Evolutionary conservation across 2,113 vertebrate genomes (phyloP).

Genomic region (Pavo muticus): DNA sequence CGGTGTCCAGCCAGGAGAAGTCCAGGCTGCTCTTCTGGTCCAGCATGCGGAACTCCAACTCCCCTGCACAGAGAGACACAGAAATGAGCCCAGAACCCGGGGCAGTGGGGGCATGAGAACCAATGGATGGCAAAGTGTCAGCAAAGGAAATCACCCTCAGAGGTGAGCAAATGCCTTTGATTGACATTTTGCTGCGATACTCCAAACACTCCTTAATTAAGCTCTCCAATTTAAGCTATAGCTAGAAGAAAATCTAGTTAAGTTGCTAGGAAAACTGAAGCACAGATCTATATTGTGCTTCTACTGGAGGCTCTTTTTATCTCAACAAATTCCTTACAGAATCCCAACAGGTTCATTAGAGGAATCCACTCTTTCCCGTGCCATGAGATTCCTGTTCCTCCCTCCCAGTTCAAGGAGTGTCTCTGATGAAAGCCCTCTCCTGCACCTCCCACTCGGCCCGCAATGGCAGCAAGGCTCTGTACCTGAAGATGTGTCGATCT

Average conservation of each 20-base stretch:
- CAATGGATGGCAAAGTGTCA: accelerated
- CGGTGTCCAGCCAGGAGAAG: conserved; percentile 69
- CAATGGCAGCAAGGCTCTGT: background rate
- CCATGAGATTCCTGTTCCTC: background rate
- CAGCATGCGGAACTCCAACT: conserved; percentile 55
- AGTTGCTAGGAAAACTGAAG: background rate
- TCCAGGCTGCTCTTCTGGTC: conserved; percentile 72
- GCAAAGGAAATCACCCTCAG: background rate
- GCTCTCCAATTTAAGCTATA: background rate
- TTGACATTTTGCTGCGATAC: background rate
- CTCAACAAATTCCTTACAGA: background rate
- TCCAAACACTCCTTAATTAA: too few species aligned
- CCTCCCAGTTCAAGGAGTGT: background rate
- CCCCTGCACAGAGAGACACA: conserved; percentile 37
- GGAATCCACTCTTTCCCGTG: too few species aligned
- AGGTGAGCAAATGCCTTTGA: background rate
- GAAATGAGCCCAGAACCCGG: background rate
- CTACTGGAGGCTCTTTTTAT: background rate
- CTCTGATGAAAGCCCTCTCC: background rate
- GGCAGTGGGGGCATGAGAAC: background rate
- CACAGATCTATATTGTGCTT: background rate
- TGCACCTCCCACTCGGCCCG: background rate
- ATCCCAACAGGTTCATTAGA: background rate
- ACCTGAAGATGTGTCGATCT: conserved; percentile 72
- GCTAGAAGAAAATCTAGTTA: background rate